Conservation (phyloP, 2,113 vertebrate species). For the Seriola aureovittata region DNA sequence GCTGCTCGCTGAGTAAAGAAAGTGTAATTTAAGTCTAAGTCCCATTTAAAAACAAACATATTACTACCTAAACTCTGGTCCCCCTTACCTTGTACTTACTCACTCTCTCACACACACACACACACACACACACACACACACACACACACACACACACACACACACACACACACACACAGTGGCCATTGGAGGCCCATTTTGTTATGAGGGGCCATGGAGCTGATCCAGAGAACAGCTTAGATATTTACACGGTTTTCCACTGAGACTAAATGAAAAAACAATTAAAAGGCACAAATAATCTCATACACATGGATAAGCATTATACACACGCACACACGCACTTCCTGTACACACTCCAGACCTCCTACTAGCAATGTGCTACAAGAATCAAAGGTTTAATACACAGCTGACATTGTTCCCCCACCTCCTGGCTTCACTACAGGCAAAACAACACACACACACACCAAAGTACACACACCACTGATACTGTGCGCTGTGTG, state of each 20-base stretch:
- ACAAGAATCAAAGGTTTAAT: background rate
- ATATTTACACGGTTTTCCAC: constrained; percentile 4
- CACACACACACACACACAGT: background rate
- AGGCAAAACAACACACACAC: constrained; percentile 3
- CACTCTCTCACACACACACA: too few species aligned
- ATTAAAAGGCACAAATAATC: background rate
- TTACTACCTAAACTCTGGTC: too few species aligned
- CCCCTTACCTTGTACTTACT: background rate
- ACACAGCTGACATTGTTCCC: background rate
- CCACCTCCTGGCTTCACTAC: background rate
- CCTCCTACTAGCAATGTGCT: background rate
- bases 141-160: background rate
- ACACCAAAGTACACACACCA: background rate
- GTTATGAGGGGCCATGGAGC: constrained; percentile 1
- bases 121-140: background rate
- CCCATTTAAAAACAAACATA: too few species aligned
- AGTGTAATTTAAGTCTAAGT: too few species aligned
- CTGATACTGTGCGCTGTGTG: background rate
- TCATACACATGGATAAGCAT: background rate
- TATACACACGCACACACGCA: background rate
- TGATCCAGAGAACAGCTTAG: constrained; percentile 10
- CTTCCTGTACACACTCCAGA: background rate
- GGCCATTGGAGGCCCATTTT: background rate
- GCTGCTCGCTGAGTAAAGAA: too few species aligned
- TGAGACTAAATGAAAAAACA: constrained; percentile 12